Conservation (phyloP, 2,113 vertebrate species). For the Panthera uncia region DNA sequence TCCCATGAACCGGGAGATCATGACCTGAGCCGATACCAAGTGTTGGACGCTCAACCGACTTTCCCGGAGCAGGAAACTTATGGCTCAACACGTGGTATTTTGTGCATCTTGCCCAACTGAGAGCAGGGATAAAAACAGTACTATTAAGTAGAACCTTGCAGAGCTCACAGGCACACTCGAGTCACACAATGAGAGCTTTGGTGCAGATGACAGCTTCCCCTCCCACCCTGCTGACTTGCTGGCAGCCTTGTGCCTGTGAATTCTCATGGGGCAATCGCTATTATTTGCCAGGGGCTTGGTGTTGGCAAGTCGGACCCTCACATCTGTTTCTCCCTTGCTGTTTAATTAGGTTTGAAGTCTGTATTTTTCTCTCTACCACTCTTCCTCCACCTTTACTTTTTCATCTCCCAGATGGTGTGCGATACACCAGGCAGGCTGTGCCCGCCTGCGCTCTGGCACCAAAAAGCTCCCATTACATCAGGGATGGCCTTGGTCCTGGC, state of each 20-base stretch:
- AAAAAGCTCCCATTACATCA: not conserved
- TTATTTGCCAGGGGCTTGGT: not conserved
- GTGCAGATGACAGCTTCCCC: not conserved
- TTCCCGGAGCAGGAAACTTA: not conserved
- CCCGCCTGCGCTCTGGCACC: not conserved
- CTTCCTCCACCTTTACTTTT: not conserved
- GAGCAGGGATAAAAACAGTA: not conserved
- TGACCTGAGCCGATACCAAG: no score
- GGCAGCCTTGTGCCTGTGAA: not conserved
- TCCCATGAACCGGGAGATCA: no score
- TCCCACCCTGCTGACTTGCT: not conserved
- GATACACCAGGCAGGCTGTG: not conserved
- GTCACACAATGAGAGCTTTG: not conserved
- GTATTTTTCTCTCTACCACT: not conserved
- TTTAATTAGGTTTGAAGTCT: slow-evolving; percentile 14
- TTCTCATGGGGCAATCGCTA: not conserved
- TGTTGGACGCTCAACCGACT: no score
- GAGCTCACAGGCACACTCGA: not conserved
- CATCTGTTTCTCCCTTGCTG: not conserved
- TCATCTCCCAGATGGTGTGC: not conserved
- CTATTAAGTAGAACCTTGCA: not conserved
- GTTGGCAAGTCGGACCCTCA: not conserved
- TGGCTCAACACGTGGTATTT: not conserved
- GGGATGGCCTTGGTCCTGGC: not conserved
- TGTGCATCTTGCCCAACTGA: not conserved